Evolutionary conservation across 2,113 vertebrate species (phyloP).

Genomic region (Tricholaema leucomelas): DNA sequence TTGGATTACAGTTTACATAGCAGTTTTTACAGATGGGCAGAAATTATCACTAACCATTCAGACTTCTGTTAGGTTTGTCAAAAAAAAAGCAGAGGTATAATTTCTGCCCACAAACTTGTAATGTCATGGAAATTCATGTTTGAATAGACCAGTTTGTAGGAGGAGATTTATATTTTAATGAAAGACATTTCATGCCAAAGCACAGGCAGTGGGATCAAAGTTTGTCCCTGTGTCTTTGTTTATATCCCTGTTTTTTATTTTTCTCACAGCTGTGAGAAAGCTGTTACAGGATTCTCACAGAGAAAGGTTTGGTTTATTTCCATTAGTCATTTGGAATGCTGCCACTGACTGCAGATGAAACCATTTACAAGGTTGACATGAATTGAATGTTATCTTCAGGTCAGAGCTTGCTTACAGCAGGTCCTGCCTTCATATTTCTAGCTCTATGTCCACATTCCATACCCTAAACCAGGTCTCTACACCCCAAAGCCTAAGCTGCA

Average conservation of each 20-base stretch:
- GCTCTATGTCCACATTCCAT: background rate
- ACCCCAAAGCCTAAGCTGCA: background rate
- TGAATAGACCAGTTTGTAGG: background rate
- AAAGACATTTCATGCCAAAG: background rate
- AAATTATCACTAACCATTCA: background rate
- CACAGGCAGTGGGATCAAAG: background rate
- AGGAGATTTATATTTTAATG: background rate
- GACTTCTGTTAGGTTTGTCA: background rate
- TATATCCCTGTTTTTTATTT: background rate
- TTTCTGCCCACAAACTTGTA: background rate
- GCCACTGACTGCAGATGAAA: slow-evolving; percentile 14
- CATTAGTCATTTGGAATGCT: background rate
- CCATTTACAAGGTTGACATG: background rate
- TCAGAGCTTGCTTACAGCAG: background rate
- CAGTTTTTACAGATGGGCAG: background rate
- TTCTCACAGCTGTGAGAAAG: background rate
- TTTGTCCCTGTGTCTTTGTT: background rate
- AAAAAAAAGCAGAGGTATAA: background rate
- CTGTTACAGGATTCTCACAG: background rate
- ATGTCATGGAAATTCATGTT: background rate
- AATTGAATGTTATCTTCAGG: background rate
- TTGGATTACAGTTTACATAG: background rate
- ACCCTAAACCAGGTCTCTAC: background rate
- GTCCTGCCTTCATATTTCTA: background rate
- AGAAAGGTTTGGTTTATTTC: slow-evolving; percentile 11